These are phyloP conservation scores for Erethizon dorsatum DNA, from an alignment of 2,797 vertebrate species.

Conservation along the genomic window DNA sequence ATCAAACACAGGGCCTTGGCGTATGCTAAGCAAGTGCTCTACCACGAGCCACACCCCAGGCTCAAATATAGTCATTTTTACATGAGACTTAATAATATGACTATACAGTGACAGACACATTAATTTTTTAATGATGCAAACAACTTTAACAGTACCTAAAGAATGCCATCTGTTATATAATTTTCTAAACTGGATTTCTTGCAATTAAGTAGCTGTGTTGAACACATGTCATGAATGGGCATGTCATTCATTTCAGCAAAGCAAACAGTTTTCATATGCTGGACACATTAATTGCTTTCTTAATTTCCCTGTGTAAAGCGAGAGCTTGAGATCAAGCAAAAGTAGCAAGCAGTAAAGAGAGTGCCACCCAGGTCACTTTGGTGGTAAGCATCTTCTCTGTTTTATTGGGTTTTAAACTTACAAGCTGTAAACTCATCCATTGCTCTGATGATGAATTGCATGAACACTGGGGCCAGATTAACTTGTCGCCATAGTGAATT, in stretches of 20 bases:
- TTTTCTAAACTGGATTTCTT: slow-evolving; percentile 40
- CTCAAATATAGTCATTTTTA: slow-evolving; percentile 16
- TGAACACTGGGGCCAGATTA: not conserved
- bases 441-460: not conserved
- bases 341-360: not conserved
- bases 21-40: not conserved
- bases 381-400: not conserved
- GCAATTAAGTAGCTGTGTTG: not conserved
- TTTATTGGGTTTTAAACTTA: not conserved
- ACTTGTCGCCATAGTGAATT: not conserved
- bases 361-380: not conserved
- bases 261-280: not conserved
- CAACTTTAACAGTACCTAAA: not conserved
- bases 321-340: not conserved
- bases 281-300: not conserved
- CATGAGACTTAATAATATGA: not conserved
- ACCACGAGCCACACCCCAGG: too few species aligned
- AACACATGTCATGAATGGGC: not conserved
- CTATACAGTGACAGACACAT: not conserved
- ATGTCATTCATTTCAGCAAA: not conserved
- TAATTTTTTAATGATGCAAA: not conserved
- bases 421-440: not conserved
- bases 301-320: not conserved
- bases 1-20: not conserved
- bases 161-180: not conserved